These are phyloP conservation scores for Sapajus apella DNA, from an alignment of 2,113 vertebrate species.

Conservation along the genomic window DNA sequence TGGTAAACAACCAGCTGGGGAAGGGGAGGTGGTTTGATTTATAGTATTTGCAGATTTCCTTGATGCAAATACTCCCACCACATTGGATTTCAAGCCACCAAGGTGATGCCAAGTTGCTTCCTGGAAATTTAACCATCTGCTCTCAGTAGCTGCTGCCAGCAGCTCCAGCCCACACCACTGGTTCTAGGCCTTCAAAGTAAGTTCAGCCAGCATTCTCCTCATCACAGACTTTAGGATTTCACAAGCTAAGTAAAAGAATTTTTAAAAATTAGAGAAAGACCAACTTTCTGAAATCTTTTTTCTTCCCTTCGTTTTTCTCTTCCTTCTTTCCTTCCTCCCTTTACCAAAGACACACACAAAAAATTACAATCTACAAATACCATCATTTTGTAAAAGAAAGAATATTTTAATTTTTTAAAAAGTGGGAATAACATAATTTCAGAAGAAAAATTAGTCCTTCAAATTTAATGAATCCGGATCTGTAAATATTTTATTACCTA, in stretches of 20 bases:
- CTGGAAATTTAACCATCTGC: neutral
- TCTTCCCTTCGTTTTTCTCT: neutral
- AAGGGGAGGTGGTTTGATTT: neutral
- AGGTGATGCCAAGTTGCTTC: neutral
- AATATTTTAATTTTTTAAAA: neutral
- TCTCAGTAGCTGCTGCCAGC: neutral
- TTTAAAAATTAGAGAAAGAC: slow-evolving; percentile 19
- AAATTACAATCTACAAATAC: neutral
- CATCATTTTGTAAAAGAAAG: slow-evolving; percentile 26
- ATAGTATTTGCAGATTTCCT: neutral
- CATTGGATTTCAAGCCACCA: neutral
- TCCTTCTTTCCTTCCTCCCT: neutral
- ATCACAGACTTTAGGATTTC: neutral
- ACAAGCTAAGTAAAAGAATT: neutral
- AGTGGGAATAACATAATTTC: neutral
- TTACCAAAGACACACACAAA: neutral
- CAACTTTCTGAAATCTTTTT: neutral
- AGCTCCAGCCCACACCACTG: no score
- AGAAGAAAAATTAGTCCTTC: slow-evolving; percentile 2
- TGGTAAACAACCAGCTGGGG: neutral
- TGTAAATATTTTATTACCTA: neutral
- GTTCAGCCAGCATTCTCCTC: neutral
- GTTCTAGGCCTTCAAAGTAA: neutral
- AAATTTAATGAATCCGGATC: neutral
- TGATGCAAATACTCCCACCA: neutral